Evolutionary conservation across 2,797 vertebrate species (phyloP), one percentile per base, ranked within the genome.

Genomic region (Micropoecilia bifurca): DNA sequence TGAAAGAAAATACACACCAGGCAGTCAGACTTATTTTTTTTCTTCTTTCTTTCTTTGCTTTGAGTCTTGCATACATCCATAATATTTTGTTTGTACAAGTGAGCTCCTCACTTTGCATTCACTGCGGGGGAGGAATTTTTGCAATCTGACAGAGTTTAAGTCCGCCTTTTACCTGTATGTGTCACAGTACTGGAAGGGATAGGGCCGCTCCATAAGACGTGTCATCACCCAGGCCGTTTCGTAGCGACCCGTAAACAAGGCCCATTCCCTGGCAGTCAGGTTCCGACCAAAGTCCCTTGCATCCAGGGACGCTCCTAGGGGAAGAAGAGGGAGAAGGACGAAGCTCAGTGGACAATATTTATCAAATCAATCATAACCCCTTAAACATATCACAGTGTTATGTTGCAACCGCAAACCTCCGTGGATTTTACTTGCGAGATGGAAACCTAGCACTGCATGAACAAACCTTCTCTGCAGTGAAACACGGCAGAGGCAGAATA

Each of bases 231-330:
- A 96, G 20, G 95, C 96, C 0, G 97, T 96, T 85, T 99, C 98
- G 20, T 95, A 93, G 1, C 98, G 97, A 63, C 97, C 96, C 0
- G 98, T 99, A 85, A 97, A 99, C 25, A 96, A 83, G 30, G 99
- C 98, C 99, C 99, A 99, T 88, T 99, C 97, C 87, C 93, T 95
- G 0, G 98, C 85, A 0, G 96, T 98, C 80, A 98, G 92, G 30
- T 96, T 91, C 5, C 97, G 97, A 36, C 94, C 96, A 16, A 91
- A 95, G 88, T 99, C 98, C 43, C 93, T 96, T 0, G 97, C 95
- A 0, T 97, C 90, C 76, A 98, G 78, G 46, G 98, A 95, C 18
- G 97, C 98, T 71, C 98, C 98, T 99, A 74, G 74, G 36, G 53
- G 71, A 77, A 16, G 74, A 20, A 61, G 3, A 61, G 0, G 16